Evolutionary conservation across 2,797 vertebrate species (phyloP).

Genomic region (Xiphorhynchus erythropygius): DNA sequence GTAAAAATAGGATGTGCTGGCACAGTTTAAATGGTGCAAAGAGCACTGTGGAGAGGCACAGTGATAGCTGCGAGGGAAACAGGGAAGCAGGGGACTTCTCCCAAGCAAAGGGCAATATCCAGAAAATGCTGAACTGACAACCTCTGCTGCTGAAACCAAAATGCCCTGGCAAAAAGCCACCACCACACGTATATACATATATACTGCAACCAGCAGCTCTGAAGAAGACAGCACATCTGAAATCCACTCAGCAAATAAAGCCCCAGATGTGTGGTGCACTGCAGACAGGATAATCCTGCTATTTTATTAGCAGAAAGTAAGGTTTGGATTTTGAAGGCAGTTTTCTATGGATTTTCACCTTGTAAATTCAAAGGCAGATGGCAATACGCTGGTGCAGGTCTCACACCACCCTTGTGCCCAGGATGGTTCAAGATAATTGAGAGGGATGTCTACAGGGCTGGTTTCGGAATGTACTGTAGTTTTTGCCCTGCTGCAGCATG

Average conservation of each 20-base stretch:
- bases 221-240: not conserved
- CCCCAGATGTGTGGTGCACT: not conserved
- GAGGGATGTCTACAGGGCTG: not conserved
- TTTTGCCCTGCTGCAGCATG: not conserved
- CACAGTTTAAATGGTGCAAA: conserved; percentile 4
- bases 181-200: not conserved
- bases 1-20: conserved; percentile 39
- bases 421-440: not conserved
- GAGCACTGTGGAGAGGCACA: not conserved
- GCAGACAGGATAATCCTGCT: not conserved
- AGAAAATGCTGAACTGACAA: not conserved
- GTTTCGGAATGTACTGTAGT: not conserved
- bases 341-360: not conserved
- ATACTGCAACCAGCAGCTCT: not conserved
- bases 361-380: not conserved
- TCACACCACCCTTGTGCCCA: not conserved
- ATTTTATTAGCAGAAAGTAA: not conserved
- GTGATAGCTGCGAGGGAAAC: not conserved
- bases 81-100: not conserved
- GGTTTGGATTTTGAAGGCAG: not conserved
- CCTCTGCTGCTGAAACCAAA: conserved; percentile 14
- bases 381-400: not conserved
- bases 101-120: conserved; percentile 4
- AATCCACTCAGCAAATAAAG: not conserved
- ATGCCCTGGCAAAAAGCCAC: not conserved